Base-by-base conservation (phyloP, 2,888 invertebrate species). In the Cyclophora punctaria region DNA sequence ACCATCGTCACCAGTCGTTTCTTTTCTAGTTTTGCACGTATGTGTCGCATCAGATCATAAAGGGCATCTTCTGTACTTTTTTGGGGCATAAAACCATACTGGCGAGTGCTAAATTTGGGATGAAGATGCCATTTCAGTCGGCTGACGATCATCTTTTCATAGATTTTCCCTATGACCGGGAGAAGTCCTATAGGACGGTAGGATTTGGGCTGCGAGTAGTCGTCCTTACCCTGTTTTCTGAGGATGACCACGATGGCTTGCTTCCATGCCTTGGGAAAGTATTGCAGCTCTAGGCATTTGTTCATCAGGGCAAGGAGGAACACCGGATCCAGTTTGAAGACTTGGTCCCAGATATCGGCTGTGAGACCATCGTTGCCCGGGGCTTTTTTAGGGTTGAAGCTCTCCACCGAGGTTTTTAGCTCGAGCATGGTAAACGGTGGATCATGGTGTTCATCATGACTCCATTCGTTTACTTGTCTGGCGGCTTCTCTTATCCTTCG, bases 231-330 rank as follows among this genome's bases (percentile, higher is more conserved):
- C 1, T 61, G 64, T 43, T 62, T 63, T 4, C 57, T 48, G 1
- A 62, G 43, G 1, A 60, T 53, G 5, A 57, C 47, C 3, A 62
- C 55, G 0, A 49, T 50, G 0, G 60, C 62, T 2, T 50, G 37
- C 20, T 64, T 62, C 62, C 59, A 64, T 3, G 20, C 35, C 3
- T 35, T 40, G 0, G 60, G 59, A 45, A 64, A 63, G 48, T 52
- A 34, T 4, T 33, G 20, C 2, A 54, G 42, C 3, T 6, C 7
- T 4, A 63, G 44, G 46, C 62, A 61, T 34, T 53, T 57, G 42
- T 63, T 65, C 0, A 48, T 7, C 2, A 64, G 2, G 0, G 51
- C 47, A 1, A 62, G 47, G 45, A 62, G 58, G 0, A 52, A 3
- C 0, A 52, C 52, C 3, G 7, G 50, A 4, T 53, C 45, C 3